phyloP scores from a whole-genome alignment of 2,113 vertebrate genomes.

The Calyptomena viridis region DNA sequence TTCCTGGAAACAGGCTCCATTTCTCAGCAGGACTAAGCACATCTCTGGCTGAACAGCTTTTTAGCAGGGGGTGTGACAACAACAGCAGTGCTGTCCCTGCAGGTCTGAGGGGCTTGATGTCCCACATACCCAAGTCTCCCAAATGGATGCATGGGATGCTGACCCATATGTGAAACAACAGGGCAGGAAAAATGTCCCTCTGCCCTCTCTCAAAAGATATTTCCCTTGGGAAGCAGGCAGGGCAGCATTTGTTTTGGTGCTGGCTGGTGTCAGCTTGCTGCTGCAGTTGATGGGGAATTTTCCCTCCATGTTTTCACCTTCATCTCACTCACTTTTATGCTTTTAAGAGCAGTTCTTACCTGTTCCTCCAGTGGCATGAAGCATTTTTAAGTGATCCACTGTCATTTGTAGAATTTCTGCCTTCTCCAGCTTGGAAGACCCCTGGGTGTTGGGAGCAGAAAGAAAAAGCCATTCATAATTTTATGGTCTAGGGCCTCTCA shows the following conservation, averaged over 20 bases:
- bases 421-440: constrained; percentile 93
- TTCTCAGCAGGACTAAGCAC: neutral
- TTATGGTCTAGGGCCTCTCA: neutral
- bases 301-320: neutral
- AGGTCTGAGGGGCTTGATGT: neutral
- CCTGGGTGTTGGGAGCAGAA: constrained; percentile 69
- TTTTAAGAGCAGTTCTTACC: constrained; percentile 67
- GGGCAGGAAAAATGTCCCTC: neutral
- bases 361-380: constrained; percentile 89
- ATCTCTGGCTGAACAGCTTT: neutral
- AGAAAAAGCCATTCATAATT: neutral
- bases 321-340: neutral
- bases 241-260: neutral
- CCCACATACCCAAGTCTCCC: neutral
- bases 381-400: constrained; percentile 92
- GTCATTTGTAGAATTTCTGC: constrained; percentile 97
- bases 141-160: neutral
- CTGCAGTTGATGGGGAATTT: neutral
- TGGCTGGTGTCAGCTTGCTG: neutral
- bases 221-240: neutral
- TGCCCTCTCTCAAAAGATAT: neutral
- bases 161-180: neutral
- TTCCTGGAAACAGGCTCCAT: neutral
- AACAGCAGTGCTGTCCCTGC: neutral
- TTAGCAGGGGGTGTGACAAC: neutral